Evolutionary conservation across 2,888 invertebrate genomes (phyloP), one percentile per base, ranked within the genome.

Genomic region (Drosophila borborema): DNA sequence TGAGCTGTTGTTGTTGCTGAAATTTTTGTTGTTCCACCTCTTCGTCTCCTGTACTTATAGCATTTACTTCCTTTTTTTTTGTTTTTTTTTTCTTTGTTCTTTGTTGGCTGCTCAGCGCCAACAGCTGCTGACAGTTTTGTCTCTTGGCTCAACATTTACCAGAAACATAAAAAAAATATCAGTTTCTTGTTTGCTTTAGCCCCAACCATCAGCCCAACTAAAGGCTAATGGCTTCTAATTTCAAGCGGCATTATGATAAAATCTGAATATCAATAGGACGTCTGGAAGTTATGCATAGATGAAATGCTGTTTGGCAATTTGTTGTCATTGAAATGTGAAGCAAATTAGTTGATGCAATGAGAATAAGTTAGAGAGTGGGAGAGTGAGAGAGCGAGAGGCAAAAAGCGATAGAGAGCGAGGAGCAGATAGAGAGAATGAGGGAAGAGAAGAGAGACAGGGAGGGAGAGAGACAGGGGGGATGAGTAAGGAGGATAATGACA

Each of bases 111-210:
- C 55, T 20, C 20, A 43, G 16, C 48, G 48, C 40, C 48, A 49
- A 77, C 77, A 77, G 74, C 77, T 77, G 77, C 67, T 56, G 77
- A 77, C 77, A 77, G 71, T 77, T 77, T 77, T 77, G 49, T 45
- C 46, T 31, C 40, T 41, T 58, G 61, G 55, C 64, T 28, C 40
- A 61, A 58, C 61, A 54, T 55, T 70, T 45, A 64, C 49, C 45
- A 63, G 40, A 45, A 51, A 34, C 31, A 49, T 12, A 59, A 54
- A 28, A 45, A 58, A 59, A 54, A 71, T 45, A 72, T 40, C 48
- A 67, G 64, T 64, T 55, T 34, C 41, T 54, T 46, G 23, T 18
- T 46, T 48, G 1, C 2, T 48, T 41, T 48, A 28, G 9, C n/a
- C 16, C 18, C 20, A 41, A 41, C 41, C 54, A 36, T 7, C 10